Evolutionary conservation across 2,888 invertebrate species (phyloP).

Genomic region (Zygogramma bicolorata): DNA sequence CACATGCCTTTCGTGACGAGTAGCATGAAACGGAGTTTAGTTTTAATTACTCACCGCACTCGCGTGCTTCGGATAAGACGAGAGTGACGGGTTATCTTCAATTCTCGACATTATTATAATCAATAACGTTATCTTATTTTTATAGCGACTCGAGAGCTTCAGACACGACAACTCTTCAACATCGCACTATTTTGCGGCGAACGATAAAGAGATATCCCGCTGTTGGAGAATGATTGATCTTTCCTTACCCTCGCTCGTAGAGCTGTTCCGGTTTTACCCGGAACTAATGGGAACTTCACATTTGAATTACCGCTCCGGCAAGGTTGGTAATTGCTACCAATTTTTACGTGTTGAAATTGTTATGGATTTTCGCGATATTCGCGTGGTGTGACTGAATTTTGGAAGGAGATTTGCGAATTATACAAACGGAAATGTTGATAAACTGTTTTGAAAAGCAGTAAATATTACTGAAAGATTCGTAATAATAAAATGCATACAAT

Average conservation of each 20-base stretch:
- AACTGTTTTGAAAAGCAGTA: too few relatives aligned
- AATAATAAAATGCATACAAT: too few relatives aligned
- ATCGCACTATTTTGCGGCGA: constrained; percentile 6
- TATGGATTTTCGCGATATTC: neutral
- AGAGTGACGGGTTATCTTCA: constrained; percentile 37
- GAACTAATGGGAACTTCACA: constrained; percentile 10
- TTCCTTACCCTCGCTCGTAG: constrained; percentile 16
- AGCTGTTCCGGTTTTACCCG: constrained; percentile 8
- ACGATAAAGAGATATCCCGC: constrained; percentile 49
- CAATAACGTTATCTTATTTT: constrained; percentile 36
- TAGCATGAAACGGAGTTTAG: constrained; percentile 43
- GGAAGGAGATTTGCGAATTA: too few relatives aligned
- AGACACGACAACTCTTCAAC: constrained; percentile 47
- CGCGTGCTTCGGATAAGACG: constrained; percentile 47
- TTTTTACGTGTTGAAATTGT: neutral
- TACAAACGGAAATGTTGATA: too few relatives aligned
- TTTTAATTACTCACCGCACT: constrained; percentile 50
- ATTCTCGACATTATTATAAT: constrained; percentile 41
- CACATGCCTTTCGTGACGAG: constrained; percentile 50
- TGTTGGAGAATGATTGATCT: constrained; percentile 46
- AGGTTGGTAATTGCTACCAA: neutral
- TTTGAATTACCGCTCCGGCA: constrained; percentile 17
- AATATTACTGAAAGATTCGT: too few relatives aligned
- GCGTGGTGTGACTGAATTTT: neutral
- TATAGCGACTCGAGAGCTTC: constrained; percentile 26